phyloP scores from a whole-genome alignment of 2,797 vertebrate genomes.

The Lycodopsis pacificus region DNA sequence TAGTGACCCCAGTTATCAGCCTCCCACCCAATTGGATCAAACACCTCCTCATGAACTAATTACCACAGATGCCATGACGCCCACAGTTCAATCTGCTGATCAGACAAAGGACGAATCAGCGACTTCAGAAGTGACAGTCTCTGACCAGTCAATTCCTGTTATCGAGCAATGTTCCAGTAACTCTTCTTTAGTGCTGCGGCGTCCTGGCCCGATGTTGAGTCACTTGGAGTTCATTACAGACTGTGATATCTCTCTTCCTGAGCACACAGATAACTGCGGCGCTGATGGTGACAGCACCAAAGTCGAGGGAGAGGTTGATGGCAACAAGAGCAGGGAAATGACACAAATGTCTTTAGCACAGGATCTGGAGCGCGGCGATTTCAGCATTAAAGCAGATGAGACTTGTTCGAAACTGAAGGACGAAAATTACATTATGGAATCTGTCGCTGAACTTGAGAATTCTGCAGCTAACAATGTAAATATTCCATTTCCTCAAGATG shows the following conservation, averaged over 20 bases:
- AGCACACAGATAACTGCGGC: slow-evolving; percentile 41
- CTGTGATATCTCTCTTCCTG: slow-evolving; percentile 66
- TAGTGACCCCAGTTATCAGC: slow-evolving; percentile 33
- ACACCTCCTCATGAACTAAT: slow-evolving; percentile 27
- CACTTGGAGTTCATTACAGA: slow-evolving; percentile 79
- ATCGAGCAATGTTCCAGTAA: slow-evolving; percentile 49
- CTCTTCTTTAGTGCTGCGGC: slow-evolving; percentile 51
- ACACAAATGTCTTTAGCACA: slow-evolving; percentile 36
- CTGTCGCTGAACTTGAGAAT: slow-evolving; percentile 13
- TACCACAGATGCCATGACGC: slow-evolving; percentile 17
- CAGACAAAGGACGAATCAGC: slow-evolving; percentile 43
- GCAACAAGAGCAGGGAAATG: slow-evolving; percentile 37
- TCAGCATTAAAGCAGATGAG: slow-evolving; percentile 25
- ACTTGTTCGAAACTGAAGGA: slow-evolving; percentile 18
- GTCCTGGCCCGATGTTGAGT: slow-evolving; percentile 81
- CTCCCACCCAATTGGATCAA: slow-evolving; percentile 48
- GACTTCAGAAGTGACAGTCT: slow-evolving; percentile 43
- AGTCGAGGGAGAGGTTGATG: slow-evolving; percentile 43
- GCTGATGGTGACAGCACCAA: slow-evolving; percentile 38
- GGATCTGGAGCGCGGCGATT: slow-evolving; percentile 19
- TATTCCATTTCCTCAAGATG: slow-evolving; percentile 36
- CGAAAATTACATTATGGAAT: slow-evolving; percentile 20
- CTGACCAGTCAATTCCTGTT: slow-evolving; percentile 52
- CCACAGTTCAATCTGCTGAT: slow-evolving; percentile 22
- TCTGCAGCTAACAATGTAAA: slow-evolving; percentile 18